Base-by-base conservation (phyloP, 1,140 invertebrate genomes). In the Bactericera cockerelli region DNA sequence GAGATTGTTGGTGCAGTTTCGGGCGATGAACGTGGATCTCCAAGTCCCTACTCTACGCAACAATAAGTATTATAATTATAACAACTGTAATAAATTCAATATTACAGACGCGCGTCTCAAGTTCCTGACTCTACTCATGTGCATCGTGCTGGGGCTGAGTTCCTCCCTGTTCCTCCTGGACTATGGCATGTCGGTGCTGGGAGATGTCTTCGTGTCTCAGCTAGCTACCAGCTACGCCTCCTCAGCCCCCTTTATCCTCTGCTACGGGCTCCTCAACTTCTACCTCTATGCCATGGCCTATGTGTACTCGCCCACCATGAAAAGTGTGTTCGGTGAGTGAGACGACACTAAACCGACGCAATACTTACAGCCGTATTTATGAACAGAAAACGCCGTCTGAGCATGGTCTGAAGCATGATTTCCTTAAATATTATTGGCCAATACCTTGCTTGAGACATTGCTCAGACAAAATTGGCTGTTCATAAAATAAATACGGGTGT, bases 221-320 rank as follows among this genome's bases (percentile, higher is more conserved):
- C 73, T 93, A 8, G 83, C 82, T 2, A 89, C 87, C 39, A 86
- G 86, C 69, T 92, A 93, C 70, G 81, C 84, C 59, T 94, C 86
- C 61, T 94, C 90, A 1, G 89, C 86, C 1, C 88, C 94, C 66
- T 96, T 95, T 73, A 92, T 96, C 83, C 84, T 89, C 2, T 86
- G 94, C 64, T 97, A 96, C 71, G 89, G 91, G n/a, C 77, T 96
- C 25, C 75, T 95, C 1, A 98, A 98, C 75, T 91, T 94, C 70
- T 95, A 95, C 70, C 70, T 96, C 38, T 94, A 89, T 70, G 86
- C 86, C 1, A 89, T 96, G 83, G 89, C 90, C 1, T 96, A 93
- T 72, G 88, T 96, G 4, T 97, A 96, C 70, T 89, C 93, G 0
- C 92, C 93, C 0, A 82, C 82, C 11, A 77, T 79, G 58, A 84